phyloP scores from a whole-genome alignment of 2,888 invertebrate genomes.

The Melanostoma scalare region DNA sequence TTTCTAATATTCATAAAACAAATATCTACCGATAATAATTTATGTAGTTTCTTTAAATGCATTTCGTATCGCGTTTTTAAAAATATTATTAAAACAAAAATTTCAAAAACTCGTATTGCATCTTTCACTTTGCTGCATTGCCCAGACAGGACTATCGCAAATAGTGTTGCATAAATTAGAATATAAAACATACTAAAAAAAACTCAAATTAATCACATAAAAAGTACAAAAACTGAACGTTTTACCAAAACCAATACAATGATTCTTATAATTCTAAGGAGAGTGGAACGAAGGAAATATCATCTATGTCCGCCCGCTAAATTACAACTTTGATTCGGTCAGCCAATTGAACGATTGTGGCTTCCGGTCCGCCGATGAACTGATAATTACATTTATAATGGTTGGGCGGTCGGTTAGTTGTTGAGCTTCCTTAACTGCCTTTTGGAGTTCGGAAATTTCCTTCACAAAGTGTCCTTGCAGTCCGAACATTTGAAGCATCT shows the following conservation, averaged over 20 bases:
- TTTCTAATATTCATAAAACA: conserved; percentile 26
- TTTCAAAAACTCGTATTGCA: conserved; percentile 54
- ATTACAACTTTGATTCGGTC: conserved; percentile 94
- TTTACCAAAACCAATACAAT: conserved; percentile 67
- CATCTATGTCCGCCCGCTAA: conserved; percentile 10
- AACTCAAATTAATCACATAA: conserved; percentile 45
- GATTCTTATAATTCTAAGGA: conserved; percentile 56
- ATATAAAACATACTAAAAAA: conserved; percentile 21
- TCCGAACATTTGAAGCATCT: conserved; percentile 94
- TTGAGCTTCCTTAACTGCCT: conserved; percentile 87
- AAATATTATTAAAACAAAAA: background rate
- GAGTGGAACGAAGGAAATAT: conserved; percentile 49
- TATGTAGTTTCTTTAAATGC: conserved; percentile 49
- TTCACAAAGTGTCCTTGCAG: conserved; percentile 90
- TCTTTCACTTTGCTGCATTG: conserved; percentile 34
- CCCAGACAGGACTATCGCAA: too few species aligned
- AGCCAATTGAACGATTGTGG: conserved; percentile 96
- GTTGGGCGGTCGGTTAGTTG: conserved; percentile 89
- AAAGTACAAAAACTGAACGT: conserved; percentile 59
- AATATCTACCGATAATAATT: conserved; percentile 48
- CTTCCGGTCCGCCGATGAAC: conserved; percentile 93
- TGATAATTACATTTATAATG: conserved; percentile 95
- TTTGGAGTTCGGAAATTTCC: conserved; percentile 89
- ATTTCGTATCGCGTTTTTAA: conserved; percentile 33
- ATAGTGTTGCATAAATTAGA: conserved; percentile 16